Base-by-base conservation (phyloP, 2,797 vertebrate species). In the Pantherophis alleghaniensis region DNA sequence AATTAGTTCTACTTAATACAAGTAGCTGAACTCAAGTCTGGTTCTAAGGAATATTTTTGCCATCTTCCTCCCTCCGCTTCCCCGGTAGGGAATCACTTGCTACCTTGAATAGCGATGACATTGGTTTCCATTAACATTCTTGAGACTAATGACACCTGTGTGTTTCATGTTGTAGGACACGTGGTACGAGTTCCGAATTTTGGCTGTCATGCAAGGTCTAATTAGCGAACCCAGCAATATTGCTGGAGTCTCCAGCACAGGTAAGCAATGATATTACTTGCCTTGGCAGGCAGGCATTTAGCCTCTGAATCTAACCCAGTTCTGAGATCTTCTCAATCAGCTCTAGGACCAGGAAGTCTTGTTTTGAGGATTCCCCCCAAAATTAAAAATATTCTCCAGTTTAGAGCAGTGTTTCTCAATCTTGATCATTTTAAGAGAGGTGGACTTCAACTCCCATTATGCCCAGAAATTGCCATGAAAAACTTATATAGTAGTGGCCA, bases 211-310 rank as follows among this genome's bases (percentile, higher is more conserved):
- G 99, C 99, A 99, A 95, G 99, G 99, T 97, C 98, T 99, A 97
- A 99, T 99, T 98, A 99, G 99, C 2, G 99, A 99, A 97, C 99
- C 99, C 98, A 99, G 99, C 98, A 99, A 99, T 87, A 98, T 99
- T 59, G 99, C 99, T 96, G 99, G 99, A 26, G 99, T 99, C 95
- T 99, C 99, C 94, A 99, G 99, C 94, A 99, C 99, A 98, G 99
- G 99, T 99, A 96, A 96, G 96, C 59, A 32, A 0, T 13, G 26
- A 2, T 18, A 95, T 22, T 24, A 28, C 18, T 1, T 55, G 51
- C 60, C 91, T 88, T 32, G 22, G 18, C 69, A 0, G 24, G 37
- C 10, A 0, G 16, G 16, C 47, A 9, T 22, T 32, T 18, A 24
- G 24, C 28, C 83, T 28, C 26, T 0, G 0, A 53, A 42, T 26